Conservation (phyloP, 2,888 invertebrate genomes). For the Leucoptera coffeella region DNA sequence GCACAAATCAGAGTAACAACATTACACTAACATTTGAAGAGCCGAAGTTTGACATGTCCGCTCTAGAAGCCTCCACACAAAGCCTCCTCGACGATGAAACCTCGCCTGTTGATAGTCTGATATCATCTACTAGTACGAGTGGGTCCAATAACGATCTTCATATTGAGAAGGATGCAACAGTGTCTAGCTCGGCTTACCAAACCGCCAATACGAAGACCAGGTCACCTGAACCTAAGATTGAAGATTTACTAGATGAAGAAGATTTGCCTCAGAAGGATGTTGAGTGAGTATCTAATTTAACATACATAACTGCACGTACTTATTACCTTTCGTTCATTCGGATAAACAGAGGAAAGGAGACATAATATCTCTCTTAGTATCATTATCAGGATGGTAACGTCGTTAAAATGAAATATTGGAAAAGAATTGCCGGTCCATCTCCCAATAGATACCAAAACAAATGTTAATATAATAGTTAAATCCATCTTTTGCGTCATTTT, state of each 20-base stretch:
- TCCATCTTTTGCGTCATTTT: no score
- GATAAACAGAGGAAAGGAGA: no score
- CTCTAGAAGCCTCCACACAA: conserved; percentile 60
- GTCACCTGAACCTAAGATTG: conserved; percentile 26
- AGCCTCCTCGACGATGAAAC: conserved; percentile 75
- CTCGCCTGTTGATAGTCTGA: conserved; percentile 74
- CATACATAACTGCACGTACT: no score
- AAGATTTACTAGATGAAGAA: conserved; percentile 29
- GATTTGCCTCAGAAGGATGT: conserved; percentile 21
- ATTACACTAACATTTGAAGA: conserved; percentile 64
- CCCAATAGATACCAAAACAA: no score
- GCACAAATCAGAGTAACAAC: conserved; percentile 45
- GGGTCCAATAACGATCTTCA: conserved; percentile 52
- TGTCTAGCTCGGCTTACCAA: conserved; percentile 39
- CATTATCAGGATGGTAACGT: no score
- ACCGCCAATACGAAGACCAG: conserved; percentile 35
- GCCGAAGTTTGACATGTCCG: conserved; percentile 69
- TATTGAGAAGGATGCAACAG: conserved; percentile 38
- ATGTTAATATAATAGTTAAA: no score
- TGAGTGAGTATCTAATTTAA: conserved; percentile 16
- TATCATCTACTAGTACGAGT: conserved; percentile 56
- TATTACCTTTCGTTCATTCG: no score
- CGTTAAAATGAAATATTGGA: no score
- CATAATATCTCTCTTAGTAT: no score
- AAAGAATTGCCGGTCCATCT: no score